These are phyloP conservation scores for Mythimna impura DNA, from an alignment of 2,888 invertebrate species.

Conservation along the genomic window DNA sequence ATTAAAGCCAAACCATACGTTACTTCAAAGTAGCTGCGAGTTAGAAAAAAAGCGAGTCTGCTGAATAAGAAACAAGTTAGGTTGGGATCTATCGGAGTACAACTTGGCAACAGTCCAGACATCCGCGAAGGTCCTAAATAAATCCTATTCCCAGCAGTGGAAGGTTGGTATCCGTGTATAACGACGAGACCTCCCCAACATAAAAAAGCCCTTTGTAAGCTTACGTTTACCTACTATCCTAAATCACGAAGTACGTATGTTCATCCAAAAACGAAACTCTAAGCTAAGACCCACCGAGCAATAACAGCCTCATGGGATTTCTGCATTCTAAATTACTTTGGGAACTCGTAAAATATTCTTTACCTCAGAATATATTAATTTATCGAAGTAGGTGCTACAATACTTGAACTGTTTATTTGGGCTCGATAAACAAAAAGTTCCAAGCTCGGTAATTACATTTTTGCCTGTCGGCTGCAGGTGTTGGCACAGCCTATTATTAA, in stretches of 20 bases:
- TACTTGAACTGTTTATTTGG: conserved; percentile 23
- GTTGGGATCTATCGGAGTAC: background rate
- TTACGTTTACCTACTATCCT: background rate
- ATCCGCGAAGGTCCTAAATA: background rate
- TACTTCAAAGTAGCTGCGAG: background rate
- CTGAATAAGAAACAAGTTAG: background rate
- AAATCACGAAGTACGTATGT: conserved; percentile 9
- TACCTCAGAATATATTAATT: conserved; percentile 24
- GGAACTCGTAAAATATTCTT: conserved; percentile 38
- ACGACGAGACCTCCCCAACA: background rate
- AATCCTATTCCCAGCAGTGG: background rate
- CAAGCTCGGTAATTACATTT: conserved; percentile 39
- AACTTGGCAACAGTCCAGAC: background rate
- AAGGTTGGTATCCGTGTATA: background rate
- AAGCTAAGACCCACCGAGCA: background rate
- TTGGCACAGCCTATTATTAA: conserved; percentile 32
- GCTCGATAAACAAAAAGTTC: conserved; percentile 40
- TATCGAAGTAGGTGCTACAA: conserved; percentile 5
- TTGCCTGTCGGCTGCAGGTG: conserved; percentile 47
- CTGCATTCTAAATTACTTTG: conserved; percentile 25
- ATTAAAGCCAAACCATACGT: background rate
- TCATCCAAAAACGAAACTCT: conserved; percentile 26
- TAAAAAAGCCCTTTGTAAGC: background rate
- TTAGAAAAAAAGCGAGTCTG: background rate
- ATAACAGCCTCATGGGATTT: conserved; percentile 18